phyloP scores from a whole-genome alignment of 2,113 vertebrate genomes.

The Falco punctatus region DNA sequence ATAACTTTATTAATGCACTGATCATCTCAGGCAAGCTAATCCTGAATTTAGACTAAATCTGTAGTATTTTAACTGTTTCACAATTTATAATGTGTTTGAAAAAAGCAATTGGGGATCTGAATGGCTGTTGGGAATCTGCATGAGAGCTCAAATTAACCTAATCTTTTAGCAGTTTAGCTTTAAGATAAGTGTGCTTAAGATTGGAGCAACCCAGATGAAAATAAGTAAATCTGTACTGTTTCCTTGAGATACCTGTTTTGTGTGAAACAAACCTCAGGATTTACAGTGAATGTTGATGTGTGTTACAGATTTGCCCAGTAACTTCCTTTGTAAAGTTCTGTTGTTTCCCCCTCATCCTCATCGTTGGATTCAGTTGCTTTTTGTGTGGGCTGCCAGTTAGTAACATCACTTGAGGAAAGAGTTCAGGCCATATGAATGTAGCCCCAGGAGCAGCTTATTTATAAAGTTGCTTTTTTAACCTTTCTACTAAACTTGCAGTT shows the following conservation, averaged over 20 bases:
- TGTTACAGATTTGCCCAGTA: background rate
- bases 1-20: background rate
- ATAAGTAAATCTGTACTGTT: background rate
- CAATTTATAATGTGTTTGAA: background rate
- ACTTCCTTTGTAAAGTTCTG: background rate
- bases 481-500: background rate
- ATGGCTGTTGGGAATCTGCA: background rate
- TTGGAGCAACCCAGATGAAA: background rate
- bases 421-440: background rate
- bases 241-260: background rate
- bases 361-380: background rate
- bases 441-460: background rate
- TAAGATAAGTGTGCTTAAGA: background rate
- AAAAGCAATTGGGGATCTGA: background rate
- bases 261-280: background rate
- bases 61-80: background rate
- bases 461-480: rapidly evolving
- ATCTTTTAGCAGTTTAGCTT: background rate
- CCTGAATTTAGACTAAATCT: background rate
- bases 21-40: background rate
- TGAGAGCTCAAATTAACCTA: background rate
- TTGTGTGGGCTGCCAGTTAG: background rate
- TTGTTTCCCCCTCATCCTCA: background rate
- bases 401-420: background rate
- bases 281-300: background rate